Conservation (phyloP, 2,888 invertebrate genomes). For the Congeria kusceri region DNA sequence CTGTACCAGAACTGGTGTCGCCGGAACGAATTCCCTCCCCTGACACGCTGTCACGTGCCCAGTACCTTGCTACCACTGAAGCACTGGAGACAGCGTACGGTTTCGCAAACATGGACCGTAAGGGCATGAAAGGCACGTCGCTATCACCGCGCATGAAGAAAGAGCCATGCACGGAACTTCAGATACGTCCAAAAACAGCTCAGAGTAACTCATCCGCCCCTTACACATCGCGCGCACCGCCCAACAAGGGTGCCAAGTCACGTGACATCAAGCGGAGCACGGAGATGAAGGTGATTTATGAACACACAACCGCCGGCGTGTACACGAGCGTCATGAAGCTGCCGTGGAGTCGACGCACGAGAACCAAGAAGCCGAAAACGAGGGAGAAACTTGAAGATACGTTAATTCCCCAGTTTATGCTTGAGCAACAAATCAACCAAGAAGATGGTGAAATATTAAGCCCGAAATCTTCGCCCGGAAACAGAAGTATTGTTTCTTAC, state of each 20-base stretch:
- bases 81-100: conserved; percentile 19
- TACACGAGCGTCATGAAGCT: conserved; percentile 81
- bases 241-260: conserved; percentile 23
- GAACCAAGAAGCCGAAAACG: conserved; percentile 70
- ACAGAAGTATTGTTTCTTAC: conserved; percentile 6
- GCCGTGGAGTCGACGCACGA: conserved; percentile 78
- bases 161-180: neutral
- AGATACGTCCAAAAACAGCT: neutral
- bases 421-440: conserved; percentile 41
- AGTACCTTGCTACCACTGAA: conserved; percentile 18
- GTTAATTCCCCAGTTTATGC: conserved; percentile 49
- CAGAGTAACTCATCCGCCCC: neutral
- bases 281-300: conserved; percentile 78
- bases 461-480: conserved; percentile 14
- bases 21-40: conserved; percentile 38
- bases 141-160: neutral
- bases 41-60: conserved; percentile 14
- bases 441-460: conserved; percentile 12
- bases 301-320: conserved; percentile 77
- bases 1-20: conserved; percentile 50
- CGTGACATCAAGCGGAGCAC: conserved; percentile 46
- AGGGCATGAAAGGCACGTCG: neutral
- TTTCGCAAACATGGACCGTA: neutral
- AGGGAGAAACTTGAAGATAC: conserved; percentile 52
- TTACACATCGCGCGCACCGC: neutral